A percentile compares a stretch with the other conserved stretches of the same genome.
Conservation (phyloP, 2,113 vertebrate genomes). For the Oxyruncus cristatus region DNA sequence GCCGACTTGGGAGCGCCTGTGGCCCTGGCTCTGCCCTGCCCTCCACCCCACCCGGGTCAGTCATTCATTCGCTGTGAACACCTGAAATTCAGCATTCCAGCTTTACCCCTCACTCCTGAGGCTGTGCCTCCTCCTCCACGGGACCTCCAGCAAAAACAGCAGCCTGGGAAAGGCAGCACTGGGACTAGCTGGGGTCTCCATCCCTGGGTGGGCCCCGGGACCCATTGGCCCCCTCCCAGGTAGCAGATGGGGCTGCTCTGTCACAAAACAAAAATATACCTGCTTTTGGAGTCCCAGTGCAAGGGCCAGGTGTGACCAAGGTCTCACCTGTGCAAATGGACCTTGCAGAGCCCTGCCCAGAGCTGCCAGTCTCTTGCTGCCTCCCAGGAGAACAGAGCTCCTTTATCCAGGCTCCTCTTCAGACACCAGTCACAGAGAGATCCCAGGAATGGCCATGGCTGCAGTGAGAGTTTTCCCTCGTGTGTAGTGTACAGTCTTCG, state of each 20-base stretch:
- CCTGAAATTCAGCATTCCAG: background rate
- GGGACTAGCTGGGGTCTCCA: background rate
- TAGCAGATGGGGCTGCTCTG: background rate
- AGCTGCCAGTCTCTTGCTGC: rapidly evolving
- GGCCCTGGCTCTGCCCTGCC: background rate
- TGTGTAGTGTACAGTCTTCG: rapidly evolving
- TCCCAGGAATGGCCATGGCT: rapidly evolving
- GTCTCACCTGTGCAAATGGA: background rate
- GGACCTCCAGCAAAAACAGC: too few relatives aligned
- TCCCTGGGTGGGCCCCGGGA: background rate
- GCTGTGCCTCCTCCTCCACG: background rate
- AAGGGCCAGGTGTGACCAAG: rapidly evolving
- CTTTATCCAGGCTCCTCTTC: background rate
- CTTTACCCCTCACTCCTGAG: background rate
- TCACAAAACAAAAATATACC: background rate
- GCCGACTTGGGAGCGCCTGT: rapidly evolving
- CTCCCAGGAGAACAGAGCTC: background rate
- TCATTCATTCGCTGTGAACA: background rate
- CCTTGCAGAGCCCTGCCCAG: background rate
- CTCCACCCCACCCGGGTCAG: background rate
- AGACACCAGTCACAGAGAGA: rapidly evolving
- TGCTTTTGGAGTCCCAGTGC: too few relatives aligned
- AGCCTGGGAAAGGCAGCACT: background rate
- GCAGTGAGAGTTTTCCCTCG: background rate
- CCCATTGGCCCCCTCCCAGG: background rate